Evolutionary conservation across 2,797 vertebrate genomes (phyloP).

Genomic region (Apodemus agrarius): DNA sequence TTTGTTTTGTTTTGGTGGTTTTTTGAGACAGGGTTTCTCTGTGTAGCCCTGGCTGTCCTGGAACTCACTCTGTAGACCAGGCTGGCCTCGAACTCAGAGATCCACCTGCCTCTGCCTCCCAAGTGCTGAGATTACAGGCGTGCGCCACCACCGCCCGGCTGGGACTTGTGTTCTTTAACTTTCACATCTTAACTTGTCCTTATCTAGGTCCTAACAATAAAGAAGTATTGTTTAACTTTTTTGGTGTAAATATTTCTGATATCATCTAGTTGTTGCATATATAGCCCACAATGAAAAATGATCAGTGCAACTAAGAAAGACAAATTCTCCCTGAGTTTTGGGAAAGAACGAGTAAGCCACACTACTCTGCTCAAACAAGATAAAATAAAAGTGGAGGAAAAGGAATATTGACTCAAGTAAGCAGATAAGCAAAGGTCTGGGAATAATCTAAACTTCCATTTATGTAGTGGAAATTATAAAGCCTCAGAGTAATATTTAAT

Average conservation of each 20-base stretch:
- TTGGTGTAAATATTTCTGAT: not conserved
- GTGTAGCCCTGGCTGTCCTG: too few species aligned
- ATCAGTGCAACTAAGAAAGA: not conserved
- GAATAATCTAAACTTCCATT: slow-evolving; percentile 52
- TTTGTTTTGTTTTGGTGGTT: too few species aligned
- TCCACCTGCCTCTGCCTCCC: too few species aligned
- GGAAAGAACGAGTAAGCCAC: not conserved
- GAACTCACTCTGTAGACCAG: too few species aligned
- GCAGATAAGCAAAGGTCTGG: not conserved
- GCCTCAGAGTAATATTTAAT: slow-evolving; percentile 1
- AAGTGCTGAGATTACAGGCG: too few species aligned
- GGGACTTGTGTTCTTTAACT: too few species aligned
- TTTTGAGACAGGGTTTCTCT: too few species aligned
- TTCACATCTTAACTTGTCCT: not conserved
- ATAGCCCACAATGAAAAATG: not conserved
- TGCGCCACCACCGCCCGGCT: too few species aligned
- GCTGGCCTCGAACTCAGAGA: too few species aligned
- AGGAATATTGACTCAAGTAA: not conserved
- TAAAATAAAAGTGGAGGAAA: not conserved
- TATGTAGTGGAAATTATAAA: slow-evolving; percentile 31
- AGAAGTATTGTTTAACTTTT: not conserved
- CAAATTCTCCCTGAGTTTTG: not conserved
- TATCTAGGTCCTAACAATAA: not conserved
- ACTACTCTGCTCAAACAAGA: not conserved
- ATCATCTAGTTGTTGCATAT: not conserved